A percentile compares a stretch with the other conserved stretches of the same genome.
phyloP scores from a whole-genome alignment of 2,888 invertebrate species.

The Subacronicta megacephala region DNA sequence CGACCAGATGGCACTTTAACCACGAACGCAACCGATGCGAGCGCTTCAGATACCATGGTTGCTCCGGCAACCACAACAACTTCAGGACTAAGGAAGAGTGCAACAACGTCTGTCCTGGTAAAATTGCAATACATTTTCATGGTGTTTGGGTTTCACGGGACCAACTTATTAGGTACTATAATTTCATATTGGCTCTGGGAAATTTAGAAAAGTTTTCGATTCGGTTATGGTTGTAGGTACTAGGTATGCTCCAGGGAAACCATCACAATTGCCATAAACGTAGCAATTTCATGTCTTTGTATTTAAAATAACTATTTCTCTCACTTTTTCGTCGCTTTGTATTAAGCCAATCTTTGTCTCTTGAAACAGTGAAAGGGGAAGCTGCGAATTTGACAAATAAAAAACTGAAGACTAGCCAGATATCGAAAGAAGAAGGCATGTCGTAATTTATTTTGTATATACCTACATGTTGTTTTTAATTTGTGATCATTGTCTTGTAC shows the following conservation, averaged over 20 bases:
- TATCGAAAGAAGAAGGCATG: constrained; percentile 75
- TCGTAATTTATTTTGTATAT: constrained; percentile 52
- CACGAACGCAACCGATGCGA: constrained; percentile 94
- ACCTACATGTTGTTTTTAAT: constrained; percentile 32
- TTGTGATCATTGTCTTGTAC: constrained; percentile 50
- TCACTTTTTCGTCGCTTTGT: too few species aligned
- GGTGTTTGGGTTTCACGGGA: constrained; percentile 10
- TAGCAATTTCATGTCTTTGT: too few species aligned
- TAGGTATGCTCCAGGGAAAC: too few species aligned
- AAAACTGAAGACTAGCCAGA: constrained; percentile 60
- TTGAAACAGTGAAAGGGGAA: constrained; percentile 75
- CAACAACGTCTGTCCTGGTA: constrained; percentile 94
- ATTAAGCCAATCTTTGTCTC: constrained; percentile 44
- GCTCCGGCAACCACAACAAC: constrained; percentile 95
- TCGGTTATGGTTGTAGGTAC: too few species aligned
- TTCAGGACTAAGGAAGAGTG: constrained; percentile 95
- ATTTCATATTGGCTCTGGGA: too few species aligned
- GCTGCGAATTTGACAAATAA: constrained; percentile 62
- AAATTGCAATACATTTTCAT: constrained; percentile 21
- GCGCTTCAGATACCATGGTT: constrained; percentile 92
- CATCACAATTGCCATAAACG: too few species aligned
- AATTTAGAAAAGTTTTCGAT: too few species aligned
- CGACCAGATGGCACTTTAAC: constrained; percentile 93
- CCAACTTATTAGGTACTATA: too few species aligned
- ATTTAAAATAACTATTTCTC: too few species aligned